These are phyloP conservation scores for Ciconia maguari DNA, from an alignment of 2,113 vertebrate genomes.

Conservation along the genomic window DNA sequence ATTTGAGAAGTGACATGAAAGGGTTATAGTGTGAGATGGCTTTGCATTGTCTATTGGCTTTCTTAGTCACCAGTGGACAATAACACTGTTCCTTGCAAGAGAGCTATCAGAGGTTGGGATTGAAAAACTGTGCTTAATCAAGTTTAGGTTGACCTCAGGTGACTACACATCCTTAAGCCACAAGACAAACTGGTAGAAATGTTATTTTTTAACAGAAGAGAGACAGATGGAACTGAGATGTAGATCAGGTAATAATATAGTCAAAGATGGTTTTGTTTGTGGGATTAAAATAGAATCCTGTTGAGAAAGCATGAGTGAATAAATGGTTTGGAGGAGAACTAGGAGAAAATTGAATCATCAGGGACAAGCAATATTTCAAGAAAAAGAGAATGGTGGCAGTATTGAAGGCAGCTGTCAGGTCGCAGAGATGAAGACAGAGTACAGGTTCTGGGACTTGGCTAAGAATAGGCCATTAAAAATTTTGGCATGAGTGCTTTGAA, in stretches of 20 bases:
- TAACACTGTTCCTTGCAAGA: background rate
- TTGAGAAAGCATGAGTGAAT: background rate
- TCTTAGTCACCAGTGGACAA: background rate
- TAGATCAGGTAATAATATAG: background rate
- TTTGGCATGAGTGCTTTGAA: constrained; percentile 28
- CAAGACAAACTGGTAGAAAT: background rate
- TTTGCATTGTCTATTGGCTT: background rate
- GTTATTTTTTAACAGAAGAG: background rate
- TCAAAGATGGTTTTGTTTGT: background rate
- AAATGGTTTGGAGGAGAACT: background rate
- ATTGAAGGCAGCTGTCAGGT: constrained; percentile 42
- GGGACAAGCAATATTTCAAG: constrained; percentile 35
- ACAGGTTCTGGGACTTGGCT: constrained; percentile 3
- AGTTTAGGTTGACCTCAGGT: background rate
- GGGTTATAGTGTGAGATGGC: background rate
- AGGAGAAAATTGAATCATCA: constrained; percentile 10
- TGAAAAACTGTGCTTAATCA: background rate
- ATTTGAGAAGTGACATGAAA: background rate
- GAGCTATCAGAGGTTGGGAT: background rate
- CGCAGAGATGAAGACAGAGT: constrained; percentile 35
- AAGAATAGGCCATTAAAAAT: constrained; percentile 44
- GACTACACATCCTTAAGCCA: background rate
- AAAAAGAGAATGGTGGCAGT: background rate
- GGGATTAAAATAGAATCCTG: background rate
- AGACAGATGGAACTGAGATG: background rate